A percentile compares a stretch with the other conserved stretches of the same genome.
phyloP scores from a whole-genome alignment of 2,113 vertebrate species.

The Anarrhichthys ocellatus region DNA sequence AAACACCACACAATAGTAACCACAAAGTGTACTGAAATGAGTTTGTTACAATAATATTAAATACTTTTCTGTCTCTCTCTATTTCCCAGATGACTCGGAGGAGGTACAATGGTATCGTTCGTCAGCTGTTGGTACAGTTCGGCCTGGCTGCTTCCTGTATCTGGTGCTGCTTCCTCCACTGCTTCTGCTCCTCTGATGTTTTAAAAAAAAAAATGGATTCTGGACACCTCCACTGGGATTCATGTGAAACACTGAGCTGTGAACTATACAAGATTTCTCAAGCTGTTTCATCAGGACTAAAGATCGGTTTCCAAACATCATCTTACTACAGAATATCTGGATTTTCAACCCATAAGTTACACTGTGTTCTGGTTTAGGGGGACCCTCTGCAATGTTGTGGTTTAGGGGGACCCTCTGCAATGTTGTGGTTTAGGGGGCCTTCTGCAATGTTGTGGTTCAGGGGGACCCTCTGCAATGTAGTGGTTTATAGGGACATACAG shows the following conservation, averaged over 20 bases:
- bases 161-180: constrained; percentile 24
- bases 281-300: neutral
- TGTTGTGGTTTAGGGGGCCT: no score
- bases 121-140: neutral
- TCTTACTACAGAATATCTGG: neutral
- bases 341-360: neutral
- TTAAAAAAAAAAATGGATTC: neutral
- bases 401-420: neutral
- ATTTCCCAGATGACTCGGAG: constrained; percentile 56
- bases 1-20: neutral
- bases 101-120: constrained; percentile 67
- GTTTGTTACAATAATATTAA: neutral
- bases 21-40: neutral
- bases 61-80: neutral
- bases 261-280: neutral
- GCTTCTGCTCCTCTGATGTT: constrained; percentile 24
- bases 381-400: neutral
- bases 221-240: neutral
- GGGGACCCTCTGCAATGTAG: no score
- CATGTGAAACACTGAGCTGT: neutral
- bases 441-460: neutral
- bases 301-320: neutral
- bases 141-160: neutral
- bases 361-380: neutral
- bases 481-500: no score